Percentiles rank a stretch among this genome's conserved stretches.
phyloP scores from a whole-genome alignment of 2,797 vertebrate species.

The Platyrinchus mystaceus region DNA sequence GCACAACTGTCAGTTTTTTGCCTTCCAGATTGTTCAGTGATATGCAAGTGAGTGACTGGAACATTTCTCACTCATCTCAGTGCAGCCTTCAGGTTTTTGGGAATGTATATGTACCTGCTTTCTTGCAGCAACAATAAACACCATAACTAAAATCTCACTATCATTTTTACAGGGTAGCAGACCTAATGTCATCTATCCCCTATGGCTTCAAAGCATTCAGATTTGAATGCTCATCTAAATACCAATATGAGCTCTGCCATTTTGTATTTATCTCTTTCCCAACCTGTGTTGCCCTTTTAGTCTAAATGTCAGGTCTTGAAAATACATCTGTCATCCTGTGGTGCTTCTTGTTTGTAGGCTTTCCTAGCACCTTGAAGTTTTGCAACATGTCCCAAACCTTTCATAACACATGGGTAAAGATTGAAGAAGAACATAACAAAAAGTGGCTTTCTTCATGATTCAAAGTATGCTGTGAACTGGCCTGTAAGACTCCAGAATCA shows the following conservation, averaged over 20 bases:
- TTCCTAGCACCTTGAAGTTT: neutral
- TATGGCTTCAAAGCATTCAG: neutral
- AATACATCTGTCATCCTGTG: neutral
- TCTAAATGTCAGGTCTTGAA: neutral
- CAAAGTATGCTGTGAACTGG: neutral
- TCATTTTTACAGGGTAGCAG: neutral
- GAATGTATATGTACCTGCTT: neutral
- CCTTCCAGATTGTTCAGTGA: neutral
- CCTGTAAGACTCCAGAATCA: neutral
- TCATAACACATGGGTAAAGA: neutral
- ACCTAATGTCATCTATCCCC: neutral
- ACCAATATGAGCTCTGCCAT: neutral
- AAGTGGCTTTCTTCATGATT: neutral
- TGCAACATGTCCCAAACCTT: neutral
- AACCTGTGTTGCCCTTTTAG: slow-evolving; percentile 1
- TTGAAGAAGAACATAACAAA: neutral
- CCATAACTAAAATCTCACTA: neutral
- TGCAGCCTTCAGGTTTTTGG: neutral
- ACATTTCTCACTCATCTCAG: neutral
- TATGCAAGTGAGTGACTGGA: neutral
- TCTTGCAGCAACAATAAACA: neutral
- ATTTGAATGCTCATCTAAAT: slow-evolving; percentile 18
- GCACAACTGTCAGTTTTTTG: neutral
- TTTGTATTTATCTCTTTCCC: neutral
- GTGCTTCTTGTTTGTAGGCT: neutral